Conservation (phyloP, 2,113 vertebrate species). For the Condylura cristata region DNA sequence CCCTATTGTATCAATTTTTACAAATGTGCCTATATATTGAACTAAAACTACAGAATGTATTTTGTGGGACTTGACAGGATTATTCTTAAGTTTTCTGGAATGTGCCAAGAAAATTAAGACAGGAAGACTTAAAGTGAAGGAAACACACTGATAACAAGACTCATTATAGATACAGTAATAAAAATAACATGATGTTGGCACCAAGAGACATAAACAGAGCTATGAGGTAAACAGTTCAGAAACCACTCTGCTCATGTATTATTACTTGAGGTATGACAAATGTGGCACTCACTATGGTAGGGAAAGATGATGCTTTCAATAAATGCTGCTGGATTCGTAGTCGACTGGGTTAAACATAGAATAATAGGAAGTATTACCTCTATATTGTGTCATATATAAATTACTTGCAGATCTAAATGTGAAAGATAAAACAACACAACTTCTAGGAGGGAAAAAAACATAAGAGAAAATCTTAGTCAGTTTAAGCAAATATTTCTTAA, state of each 20-base stretch:
- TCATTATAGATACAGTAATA: not conserved
- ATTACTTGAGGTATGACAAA: not conserved
- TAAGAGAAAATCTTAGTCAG: not conserved
- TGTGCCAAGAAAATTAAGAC: not conserved
- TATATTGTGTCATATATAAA: not conserved
- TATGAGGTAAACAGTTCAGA: not conserved
- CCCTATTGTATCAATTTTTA: not conserved
- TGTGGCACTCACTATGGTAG: not conserved
- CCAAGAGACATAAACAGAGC: not conserved
- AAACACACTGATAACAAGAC: not conserved
- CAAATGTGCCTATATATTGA: not conserved
- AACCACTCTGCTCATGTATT: not conserved
- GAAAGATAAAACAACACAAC: not conserved
- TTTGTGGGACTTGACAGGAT: not conserved
- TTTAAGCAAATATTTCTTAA: not conserved
- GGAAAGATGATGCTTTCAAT: not conserved
- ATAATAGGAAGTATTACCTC: not conserved
- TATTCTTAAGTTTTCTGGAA: not conserved
- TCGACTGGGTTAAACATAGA: not conserved
- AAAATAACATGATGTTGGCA: not conserved
- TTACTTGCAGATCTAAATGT: slow-evolving; percentile 27
- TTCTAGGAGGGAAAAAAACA: not conserved
- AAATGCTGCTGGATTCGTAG: not conserved
- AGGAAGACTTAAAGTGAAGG: not conserved
- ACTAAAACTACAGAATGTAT: not conserved